Percentiles rank a stretch among this genome's conserved stretches.
Conservation (phyloP, 2,797 vertebrate species). For the Esox masquinongy region DNA sequence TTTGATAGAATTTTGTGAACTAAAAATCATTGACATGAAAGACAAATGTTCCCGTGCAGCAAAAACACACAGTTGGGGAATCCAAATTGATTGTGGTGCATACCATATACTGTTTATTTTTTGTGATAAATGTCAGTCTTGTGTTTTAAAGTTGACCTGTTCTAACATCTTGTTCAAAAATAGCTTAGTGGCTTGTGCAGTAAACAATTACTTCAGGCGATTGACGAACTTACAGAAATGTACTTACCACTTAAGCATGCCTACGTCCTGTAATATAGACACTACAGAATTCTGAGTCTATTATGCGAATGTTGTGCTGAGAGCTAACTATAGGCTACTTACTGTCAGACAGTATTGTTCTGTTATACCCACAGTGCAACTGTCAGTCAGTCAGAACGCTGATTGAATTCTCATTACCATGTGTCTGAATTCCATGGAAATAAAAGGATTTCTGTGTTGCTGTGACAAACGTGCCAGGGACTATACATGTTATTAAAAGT, state of each 20-base stretch:
- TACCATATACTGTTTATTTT: too few relatives aligned
- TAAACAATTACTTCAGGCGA: too few relatives aligned
- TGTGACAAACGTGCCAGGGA: slow-evolving; percentile 1
- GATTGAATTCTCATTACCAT: slow-evolving; percentile 68
- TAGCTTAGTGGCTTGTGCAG: too few relatives aligned
- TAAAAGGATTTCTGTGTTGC: slow-evolving; percentile 30
- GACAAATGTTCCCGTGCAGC: too few relatives aligned
- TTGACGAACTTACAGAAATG: too few relatives aligned
- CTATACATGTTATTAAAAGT: slow-evolving; percentile 8
- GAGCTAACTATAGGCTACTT: background rate
- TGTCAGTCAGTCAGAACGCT: slow-evolving; percentile 16
- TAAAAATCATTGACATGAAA: too few relatives aligned
- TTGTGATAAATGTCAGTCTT: too few relatives aligned
- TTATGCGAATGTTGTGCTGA: background rate
- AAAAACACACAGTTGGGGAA: too few relatives aligned
- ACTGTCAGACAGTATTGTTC: background rate
- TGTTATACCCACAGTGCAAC: background rate
- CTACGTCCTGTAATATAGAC: background rate
- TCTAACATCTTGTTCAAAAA: too few relatives aligned
- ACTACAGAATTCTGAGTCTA: background rate
- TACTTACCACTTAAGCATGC: background rate
- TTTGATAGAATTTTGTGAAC: too few relatives aligned
- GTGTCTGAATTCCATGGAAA: slow-evolving; percentile 50
- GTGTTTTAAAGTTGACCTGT: too few relatives aligned
- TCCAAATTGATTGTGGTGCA: too few relatives aligned